These are phyloP conservation scores for Xenus cinereus DNA, from an alignment of 2,113 vertebrate species.

Conservation along the genomic window DNA sequence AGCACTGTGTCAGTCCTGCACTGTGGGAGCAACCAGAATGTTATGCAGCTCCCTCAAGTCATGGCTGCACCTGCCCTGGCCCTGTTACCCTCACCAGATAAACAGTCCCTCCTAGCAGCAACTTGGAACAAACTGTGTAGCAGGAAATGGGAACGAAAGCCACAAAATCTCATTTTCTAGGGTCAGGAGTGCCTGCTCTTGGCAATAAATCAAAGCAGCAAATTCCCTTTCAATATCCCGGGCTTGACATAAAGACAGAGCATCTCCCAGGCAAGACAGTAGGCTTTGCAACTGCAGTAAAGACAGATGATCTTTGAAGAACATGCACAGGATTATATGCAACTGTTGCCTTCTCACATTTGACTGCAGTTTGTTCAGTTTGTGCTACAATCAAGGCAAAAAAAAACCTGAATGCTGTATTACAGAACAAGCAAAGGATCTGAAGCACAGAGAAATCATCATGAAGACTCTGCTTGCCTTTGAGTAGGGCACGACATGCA, in stretches of 20 bases:
- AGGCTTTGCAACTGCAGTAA: not conserved
- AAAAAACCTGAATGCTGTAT: not conserved
- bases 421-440: not conserved
- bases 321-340: not conserved
- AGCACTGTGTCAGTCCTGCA: not conserved
- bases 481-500: not conserved
- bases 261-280: not conserved
- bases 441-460: not conserved
- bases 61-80: not conserved
- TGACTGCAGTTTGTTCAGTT: not conserved
- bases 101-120: not conserved
- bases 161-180: not conserved
- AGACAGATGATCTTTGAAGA: not conserved
- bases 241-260: not conserved
- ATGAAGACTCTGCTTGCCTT: not conserved
- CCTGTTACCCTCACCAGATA: not conserved
- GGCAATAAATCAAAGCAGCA: slow-evolving; percentile 34
- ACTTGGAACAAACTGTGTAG: slow-evolving; percentile 12
- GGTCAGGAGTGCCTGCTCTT: slow-evolving; percentile 22
- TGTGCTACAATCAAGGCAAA: not conserved
- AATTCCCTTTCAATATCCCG: slow-evolving; percentile 12
- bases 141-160: not conserved
- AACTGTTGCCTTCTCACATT: not conserved
- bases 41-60: not conserved
- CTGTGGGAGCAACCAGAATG: not conserved